Evolutionary conservation across 35 echinoderm and acorn worm species (phyloP), one percentile per base, ranked within the genome.

Genomic region (Heliocidaris erythrogramma): DNA sequence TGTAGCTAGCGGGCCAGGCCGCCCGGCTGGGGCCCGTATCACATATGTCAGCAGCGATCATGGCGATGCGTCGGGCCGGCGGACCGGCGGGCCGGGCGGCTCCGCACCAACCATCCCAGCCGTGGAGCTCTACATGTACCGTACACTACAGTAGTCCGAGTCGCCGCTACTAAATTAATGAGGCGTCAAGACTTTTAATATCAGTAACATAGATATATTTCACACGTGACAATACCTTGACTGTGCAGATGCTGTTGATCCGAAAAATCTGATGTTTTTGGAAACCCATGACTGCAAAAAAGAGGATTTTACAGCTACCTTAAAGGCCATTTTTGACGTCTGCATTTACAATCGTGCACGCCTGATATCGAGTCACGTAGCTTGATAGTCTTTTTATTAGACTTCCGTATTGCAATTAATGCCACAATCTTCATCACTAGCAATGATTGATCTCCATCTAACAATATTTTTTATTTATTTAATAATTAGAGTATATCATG

Each of bases 261-360:
- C 91, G 48, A 92, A 59, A 30, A 49, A 59, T 49, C 91, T 49
- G 91, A 59, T 48, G n/a, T 92, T 92, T 49, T 49, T 92, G 29
- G 48, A 49, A 8, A 48, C 91, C 17, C 47, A 48, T 48, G 91
- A 92, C 30, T 30, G 91, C 11, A 30, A 29, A 18, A 92, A 30
- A 52, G 91, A 32, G 49, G 94, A 95, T 89, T 95, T 86, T 7
- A 95, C 85, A 8, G 94, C 49, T 56, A 47, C 31, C 52, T 86
- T 88, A 9, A 95, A 69, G 11, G 94, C 94, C 94, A 95, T 95
- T 95, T 88, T 94, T 48, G 65, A 42, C 47, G 87, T 89, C 87
- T 21, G 87, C 87, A 32, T n/a, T 10, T 16, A 9, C 9, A 5
- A 7, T 27, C 27, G 27, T 78, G 65, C 65, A 78, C 65, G 18